Evolutionary conservation across 2,888 invertebrate genomes (phyloP).

Genomic region (Trichogramma evanescens): DNA sequence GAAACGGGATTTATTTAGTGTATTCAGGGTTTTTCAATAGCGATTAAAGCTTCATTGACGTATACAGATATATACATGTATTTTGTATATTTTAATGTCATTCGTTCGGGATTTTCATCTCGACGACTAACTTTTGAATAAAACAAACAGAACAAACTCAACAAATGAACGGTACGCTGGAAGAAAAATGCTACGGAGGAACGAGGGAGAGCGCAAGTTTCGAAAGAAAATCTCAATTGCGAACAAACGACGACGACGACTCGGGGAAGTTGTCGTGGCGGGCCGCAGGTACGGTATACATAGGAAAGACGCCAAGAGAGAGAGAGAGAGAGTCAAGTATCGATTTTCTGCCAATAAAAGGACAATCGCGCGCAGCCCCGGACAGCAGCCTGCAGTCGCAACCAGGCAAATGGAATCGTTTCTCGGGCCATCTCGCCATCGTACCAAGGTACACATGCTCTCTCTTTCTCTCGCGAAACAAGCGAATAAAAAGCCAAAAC

Average conservation of each 20-base stretch:
- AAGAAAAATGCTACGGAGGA: neutral
- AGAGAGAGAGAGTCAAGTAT: neutral
- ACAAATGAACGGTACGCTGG: neutral
- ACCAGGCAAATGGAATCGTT: slow-evolving; percentile 10
- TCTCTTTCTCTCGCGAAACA: neutral
- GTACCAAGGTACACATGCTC: no score
- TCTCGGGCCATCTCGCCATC: neutral
- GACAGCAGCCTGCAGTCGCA: neutral
- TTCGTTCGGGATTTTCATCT: no score
- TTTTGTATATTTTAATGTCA: no score
- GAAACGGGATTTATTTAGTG: no score
- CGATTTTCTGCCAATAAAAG: slow-evolving; percentile 18
- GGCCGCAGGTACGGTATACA: no score
- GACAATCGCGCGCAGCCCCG: slow-evolving; percentile 3
- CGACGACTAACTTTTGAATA: neutral
- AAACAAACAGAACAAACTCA: neutral
- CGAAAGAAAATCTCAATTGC: neutral
- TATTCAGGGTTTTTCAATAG: no score
- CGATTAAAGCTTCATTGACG: no score
- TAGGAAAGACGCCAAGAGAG: neutral
- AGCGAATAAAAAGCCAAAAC: no score
- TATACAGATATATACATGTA: no score
- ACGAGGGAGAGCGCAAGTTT: neutral
- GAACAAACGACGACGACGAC: no score
- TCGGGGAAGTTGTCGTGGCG: no score